These are phyloP conservation scores for Rhagoletis pomonella DNA, from an alignment of 1,140 invertebrate genomes.

Conservation along the genomic window DNA sequence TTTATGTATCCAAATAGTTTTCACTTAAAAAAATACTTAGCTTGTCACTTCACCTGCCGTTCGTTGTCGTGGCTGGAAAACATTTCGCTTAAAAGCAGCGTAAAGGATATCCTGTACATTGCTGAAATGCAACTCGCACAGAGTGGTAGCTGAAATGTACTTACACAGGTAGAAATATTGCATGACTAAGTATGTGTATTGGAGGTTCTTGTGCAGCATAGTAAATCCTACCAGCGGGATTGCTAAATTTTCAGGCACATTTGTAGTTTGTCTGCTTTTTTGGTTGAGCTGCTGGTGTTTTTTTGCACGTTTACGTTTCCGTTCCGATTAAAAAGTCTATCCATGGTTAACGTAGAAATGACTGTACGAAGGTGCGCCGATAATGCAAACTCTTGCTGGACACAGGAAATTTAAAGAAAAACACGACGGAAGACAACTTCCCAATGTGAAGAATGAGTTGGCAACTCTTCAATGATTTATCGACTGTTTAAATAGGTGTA, in stretches of 20 bases:
- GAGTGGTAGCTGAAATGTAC: too few species aligned
- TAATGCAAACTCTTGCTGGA: not conserved
- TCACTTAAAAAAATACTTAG: not conserved
- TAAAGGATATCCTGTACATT: not conserved
- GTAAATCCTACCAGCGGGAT: not conserved
- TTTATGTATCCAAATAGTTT: not conserved
- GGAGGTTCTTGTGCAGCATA: too few species aligned
- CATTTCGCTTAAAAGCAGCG: not conserved
- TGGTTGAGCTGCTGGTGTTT: not conserved
- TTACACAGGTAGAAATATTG: too few species aligned
- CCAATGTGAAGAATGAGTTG: too few species aligned
- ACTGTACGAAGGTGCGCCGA: not conserved
- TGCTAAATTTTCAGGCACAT: not conserved
- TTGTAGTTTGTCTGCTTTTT: not conserved
- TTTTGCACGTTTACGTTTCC: slow-evolving; percentile 6
- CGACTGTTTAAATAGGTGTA: too few species aligned
- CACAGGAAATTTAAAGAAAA: too few species aligned
- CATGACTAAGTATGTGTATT: too few species aligned
- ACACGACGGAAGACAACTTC: too few species aligned
- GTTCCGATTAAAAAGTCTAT: slow-evolving; percentile 24
- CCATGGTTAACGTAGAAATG: not conserved
- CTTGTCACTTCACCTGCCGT: not conserved
- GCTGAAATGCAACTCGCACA: too few species aligned
- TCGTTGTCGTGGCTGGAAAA: not conserved
- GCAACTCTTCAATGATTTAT: too few species aligned